Conservation (phyloP, 2,797 vertebrate species). For the Enteromius paludinosus region DNA sequence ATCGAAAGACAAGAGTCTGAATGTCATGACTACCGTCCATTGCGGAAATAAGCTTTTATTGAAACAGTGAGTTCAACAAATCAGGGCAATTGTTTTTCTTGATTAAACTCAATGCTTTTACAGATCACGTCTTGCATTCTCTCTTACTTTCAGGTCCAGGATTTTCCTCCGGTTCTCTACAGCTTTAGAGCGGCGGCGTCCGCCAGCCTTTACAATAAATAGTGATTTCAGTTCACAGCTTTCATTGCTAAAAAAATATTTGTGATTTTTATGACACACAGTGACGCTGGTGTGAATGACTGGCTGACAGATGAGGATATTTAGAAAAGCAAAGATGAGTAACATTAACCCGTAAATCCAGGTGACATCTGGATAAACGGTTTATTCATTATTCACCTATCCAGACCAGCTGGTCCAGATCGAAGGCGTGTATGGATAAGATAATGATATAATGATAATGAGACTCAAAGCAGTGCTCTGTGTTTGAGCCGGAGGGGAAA, state of each 20-base stretch:
- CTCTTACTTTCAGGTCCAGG: slow-evolving; percentile 63
- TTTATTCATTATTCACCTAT: slow-evolving; percentile 50
- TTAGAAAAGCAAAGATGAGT: not conserved
- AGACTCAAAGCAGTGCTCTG: slow-evolving; percentile 18
- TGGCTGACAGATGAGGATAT: not conserved
- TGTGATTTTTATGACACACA: not conserved
- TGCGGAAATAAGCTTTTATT: not conserved
- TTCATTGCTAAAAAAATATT: not conserved
- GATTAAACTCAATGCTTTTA: not conserved
- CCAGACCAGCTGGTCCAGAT: slow-evolving; percentile 59
- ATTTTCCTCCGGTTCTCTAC: slow-evolving; percentile 51
- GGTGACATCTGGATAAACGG: slow-evolving; percentile 36
- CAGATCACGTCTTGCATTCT: slow-evolving; percentile 5
- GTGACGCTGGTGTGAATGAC: not conserved
- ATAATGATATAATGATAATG: slow-evolving; percentile 56
- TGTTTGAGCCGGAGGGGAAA: slow-evolving; percentile 37
- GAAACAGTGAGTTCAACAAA: not conserved
- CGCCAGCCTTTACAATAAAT: slow-evolving; percentile 53
- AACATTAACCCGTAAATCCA: slow-evolving; percentile 29
- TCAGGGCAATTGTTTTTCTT: slow-evolving; percentile 28
- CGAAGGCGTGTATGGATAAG: slow-evolving; percentile 54
- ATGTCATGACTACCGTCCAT: not conserved
- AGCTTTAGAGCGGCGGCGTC: slow-evolving; percentile 38
- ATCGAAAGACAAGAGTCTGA: not conserved
- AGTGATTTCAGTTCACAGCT: slow-evolving; percentile 14